A percentile compares a stretch with the other conserved stretches of the same genome.
phyloP scores from a whole-genome alignment of 2,797 vertebrate species.

The Notamacropus eugenii region DNA sequence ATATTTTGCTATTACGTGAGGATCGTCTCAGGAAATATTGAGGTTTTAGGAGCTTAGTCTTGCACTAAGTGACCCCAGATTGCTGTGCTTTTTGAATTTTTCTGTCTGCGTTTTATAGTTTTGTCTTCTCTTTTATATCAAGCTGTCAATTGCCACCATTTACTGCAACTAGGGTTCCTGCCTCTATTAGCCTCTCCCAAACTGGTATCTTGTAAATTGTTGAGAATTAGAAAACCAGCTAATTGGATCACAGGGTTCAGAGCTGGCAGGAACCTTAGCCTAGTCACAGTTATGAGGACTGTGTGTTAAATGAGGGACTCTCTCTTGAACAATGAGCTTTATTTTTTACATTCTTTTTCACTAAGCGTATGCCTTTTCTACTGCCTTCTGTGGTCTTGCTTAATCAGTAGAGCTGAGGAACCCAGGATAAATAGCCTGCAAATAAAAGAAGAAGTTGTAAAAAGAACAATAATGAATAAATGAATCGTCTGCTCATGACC shows the following conservation, averaged over 20 bases:
- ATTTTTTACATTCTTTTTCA: constrained; percentile 1
- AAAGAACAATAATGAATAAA: constrained; percentile 75
- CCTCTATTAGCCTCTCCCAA: neutral
- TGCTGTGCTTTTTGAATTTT: constrained; percentile 1
- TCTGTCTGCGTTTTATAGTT: constrained; percentile 27
- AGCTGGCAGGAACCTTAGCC: constrained; percentile 1
- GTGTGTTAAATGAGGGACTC: neutral
- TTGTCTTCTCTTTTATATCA: constrained; percentile 47
- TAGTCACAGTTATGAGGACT: neutral
- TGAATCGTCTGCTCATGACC: constrained; percentile 80
- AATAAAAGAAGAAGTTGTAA: constrained; percentile 1
- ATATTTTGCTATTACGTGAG: neutral
- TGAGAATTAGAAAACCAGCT: neutral
- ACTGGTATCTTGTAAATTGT: neutral
- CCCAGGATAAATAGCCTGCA: constrained; percentile 6
- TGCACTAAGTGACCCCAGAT: neutral
- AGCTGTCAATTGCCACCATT: neutral
- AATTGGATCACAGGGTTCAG: neutral
- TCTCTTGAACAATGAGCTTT: neutral
- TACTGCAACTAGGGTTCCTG: neutral
- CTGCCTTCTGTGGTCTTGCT: constrained; percentile 10
- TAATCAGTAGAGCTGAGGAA: neutral
- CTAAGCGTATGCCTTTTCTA: neutral
- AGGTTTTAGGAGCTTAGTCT: neutral
- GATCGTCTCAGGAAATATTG: neutral